Evolutionary conservation across 2,113 vertebrate genomes (phyloP), one percentile per base, ranked within the genome.

Genomic region (Megaptera novaeangliae): DNA sequence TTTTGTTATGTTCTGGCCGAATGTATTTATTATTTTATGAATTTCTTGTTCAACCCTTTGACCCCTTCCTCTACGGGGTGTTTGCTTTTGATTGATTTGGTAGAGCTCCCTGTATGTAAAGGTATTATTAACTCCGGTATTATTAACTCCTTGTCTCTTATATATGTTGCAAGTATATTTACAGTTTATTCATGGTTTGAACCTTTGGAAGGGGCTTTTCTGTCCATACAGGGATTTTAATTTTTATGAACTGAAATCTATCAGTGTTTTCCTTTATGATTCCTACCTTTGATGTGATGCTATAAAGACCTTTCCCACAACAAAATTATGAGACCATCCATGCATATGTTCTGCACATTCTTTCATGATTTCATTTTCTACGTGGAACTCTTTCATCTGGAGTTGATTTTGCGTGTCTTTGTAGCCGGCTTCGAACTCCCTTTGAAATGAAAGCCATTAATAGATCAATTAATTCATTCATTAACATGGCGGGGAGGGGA

Each of bases 401-500:
- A 88, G 75, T 81, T 83, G 66, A 81, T 41, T 41, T 41, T 29
- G 14, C 39, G 18, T 44, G 39, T 95, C 92, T 96, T 93, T 88
- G 77, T 83, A 86, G 96, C 91, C 10, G 12, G 59, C 49, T 91
- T 93, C 49, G 78, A 29, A 80, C 63, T 75, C 59, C 61, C 63
- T 87, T 52, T 49, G 36, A 96, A 89, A 57, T 74, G 86, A 85
- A 80, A 72, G 25, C 57, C 71, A 96, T 96, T 92, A 91, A 36
- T 68, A 36, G 85, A 69, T 21, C 74, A 14, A 20, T 75, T 75
- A 29, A 31, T 92, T 94, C 23, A 63, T 75, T 82, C 25, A 41
- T 96, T 95, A 92, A n/a, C 15, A 5, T 68, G 81, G 41, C 2
- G 14, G 66, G 57, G 23, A 25, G 23, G 55, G 64, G 61, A 77